phyloP scores from a whole-genome alignment of 2,797 vertebrate species.

The Heterohyrax brucei region DNA sequence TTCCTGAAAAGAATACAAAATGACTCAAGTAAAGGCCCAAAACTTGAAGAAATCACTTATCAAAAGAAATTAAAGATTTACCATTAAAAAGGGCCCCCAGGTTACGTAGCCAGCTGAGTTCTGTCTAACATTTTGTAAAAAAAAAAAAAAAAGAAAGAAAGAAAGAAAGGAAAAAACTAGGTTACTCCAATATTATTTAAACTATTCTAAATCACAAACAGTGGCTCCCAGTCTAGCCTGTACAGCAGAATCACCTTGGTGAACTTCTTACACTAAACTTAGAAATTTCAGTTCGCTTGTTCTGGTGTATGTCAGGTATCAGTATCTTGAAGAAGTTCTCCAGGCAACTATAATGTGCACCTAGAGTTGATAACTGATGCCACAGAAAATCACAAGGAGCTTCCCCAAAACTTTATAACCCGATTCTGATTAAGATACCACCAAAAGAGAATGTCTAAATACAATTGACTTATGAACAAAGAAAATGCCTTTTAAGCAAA shows the following conservation, averaged over 20 bases:
- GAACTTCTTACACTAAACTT: neutral
- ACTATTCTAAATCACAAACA: neutral
- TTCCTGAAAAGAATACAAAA: neutral
- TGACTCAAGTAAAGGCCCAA: neutral
- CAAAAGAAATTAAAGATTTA: neutral
- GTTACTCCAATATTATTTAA: neutral
- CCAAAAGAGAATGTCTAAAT: neutral
- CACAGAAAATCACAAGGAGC: neutral
- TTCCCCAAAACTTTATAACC: neutral
- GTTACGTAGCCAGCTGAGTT: neutral
- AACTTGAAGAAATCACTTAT: neutral
- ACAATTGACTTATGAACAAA: slow-evolving; percentile 45
- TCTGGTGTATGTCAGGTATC: neutral
- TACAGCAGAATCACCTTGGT: neutral
- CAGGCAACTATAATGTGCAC: neutral
- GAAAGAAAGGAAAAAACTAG: too few species aligned
- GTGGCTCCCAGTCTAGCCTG: neutral
- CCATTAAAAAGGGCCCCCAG: neutral
- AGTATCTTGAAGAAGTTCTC: neutral
- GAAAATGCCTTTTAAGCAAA: slow-evolving; percentile 19
- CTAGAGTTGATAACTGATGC: neutral
- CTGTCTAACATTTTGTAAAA: neutral
- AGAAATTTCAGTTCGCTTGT: neutral
- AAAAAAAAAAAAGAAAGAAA: too few species aligned
- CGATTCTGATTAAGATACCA: neutral